Base-by-base conservation (phyloP, 2,797 vertebrate species). In the Crenichthys baileyi region DNA sequence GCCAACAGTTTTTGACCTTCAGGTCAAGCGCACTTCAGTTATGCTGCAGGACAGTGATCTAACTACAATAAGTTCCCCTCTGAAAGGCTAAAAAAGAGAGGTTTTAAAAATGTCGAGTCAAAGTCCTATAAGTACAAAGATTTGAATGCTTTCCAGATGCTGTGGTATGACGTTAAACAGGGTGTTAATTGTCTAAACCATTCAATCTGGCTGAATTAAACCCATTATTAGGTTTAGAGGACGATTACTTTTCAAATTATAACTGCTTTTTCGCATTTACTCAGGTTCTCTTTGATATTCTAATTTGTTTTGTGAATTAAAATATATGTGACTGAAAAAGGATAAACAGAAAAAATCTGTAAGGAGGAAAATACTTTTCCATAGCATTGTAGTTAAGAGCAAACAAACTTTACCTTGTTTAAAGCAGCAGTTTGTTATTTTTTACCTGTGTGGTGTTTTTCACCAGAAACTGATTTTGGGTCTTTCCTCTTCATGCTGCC, bases 401-500 rank as follows among this genome's bases (percentile, higher is more conserved):
- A 46, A 46, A 70, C 65, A 13, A 68, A n/a, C 39, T n/a, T 68
- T 44, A 15, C 22, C 12, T n/a, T 44, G 65, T 44, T 44, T 13
- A 22, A 22, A 39, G 46, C 5, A 39, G 12, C 29, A 51, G 18
- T 36, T 63, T 24, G 20, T 44, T 1, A 12, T 12, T 67, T 75
- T 81, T 63, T 51, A 73, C 26, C 63, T n/a, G 44, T 63, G 2
- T 82, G 51, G 87, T 55, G 80, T 67, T 67, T 73, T 60, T 82
- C 50, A 58, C 79, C 67, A 56, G n/a, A 67, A 74, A 78, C 55
- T 72, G 78, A 72, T 70, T 61, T 72, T 83, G 79, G 73, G 71
- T 67, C 31, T 58, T 75, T 77, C 80, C 79, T 58, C 56, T 56
- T 82, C 72, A 70, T 41, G 73, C 44, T 85, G 61, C 81, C 78